phyloP scores from a whole-genome alignment of 2,113 vertebrate genomes.

The Eidolon helvum region DNA sequence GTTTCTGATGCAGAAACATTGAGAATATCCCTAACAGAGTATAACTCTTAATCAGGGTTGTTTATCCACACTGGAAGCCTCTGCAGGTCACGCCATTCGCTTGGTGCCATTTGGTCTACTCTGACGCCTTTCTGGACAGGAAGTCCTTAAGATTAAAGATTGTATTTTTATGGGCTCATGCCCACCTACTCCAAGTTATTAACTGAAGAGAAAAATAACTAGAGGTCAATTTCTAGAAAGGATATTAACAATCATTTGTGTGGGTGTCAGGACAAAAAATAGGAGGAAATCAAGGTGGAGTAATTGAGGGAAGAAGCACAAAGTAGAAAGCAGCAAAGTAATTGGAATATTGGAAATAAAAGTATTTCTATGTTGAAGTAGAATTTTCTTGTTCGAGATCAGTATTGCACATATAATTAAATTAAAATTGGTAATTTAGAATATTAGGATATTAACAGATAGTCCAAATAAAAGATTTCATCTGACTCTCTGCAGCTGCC shows the following conservation, averaged over 20 bases:
- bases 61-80: conserved; percentile 80
- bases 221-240: conserved; percentile 73
- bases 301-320: neutral
- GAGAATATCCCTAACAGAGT: conserved; percentile 61
- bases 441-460: neutral
- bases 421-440: neutral
- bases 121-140: conserved; percentile 81
- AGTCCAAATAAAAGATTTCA: neutral
- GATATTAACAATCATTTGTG: conserved; percentile 74
- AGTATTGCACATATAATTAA: conserved; percentile 12
- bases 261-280: conserved; percentile 75
- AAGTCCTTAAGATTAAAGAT: conserved; percentile 87
- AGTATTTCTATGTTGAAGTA: neutral
- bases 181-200: conserved; percentile 73
- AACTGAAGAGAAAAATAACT: conserved; percentile 76
- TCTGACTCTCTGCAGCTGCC: neutral
- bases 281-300: conserved; percentile 74
- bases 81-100: conserved; percentile 71
- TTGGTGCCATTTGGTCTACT: conserved; percentile 84
- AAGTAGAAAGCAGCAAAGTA: conserved; percentile 44
- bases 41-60: conserved; percentile 79
- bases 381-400: conserved; percentile 37
- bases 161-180: conserved; percentile 82
- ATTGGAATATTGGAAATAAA: conserved; percentile 25
- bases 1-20: conserved; percentile 65